Evolutionary conservation across 2,797 vertebrate species (phyloP).

Genomic region (Paedocypris micromegethes): DNA sequence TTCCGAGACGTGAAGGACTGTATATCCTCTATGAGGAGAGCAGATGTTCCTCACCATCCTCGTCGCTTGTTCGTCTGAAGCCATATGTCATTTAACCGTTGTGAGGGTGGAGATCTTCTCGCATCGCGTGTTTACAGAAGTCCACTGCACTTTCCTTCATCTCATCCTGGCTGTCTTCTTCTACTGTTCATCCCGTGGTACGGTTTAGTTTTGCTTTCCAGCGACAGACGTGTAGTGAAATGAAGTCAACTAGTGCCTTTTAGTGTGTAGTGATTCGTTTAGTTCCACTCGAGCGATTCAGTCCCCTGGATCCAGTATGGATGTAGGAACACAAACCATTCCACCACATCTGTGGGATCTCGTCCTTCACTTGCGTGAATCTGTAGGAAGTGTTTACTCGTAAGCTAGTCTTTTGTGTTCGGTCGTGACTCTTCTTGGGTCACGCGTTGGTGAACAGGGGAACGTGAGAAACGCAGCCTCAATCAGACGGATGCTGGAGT

Average conservation of each 20-base stretch:
- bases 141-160: neutral
- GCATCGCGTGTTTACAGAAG: constrained; percentile 12
- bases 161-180: constrained; percentile 4
- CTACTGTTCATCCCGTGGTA: neutral
- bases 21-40: constrained; percentile 90
- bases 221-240: constrained; percentile 37
- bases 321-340: too few species aligned
- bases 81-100: constrained; percentile 75
- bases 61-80: constrained; percentile 64
- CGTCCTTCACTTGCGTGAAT: too few species aligned
- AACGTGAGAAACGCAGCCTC: constrained; percentile 1
- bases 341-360: too few species aligned
- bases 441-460: too few species aligned
- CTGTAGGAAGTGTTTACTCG: too few species aligned
- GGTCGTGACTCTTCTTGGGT: too few species aligned
- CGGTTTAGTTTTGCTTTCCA: constrained; percentile 7
- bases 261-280: constrained; percentile 27
- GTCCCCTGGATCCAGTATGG: too few species aligned
- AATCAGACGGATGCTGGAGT: constrained; percentile 42
- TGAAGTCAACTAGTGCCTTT: constrained; percentile 50
- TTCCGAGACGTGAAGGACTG: constrained; percentile 70
- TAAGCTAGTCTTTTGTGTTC: too few species aligned
- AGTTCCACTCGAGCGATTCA: neutral
- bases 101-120: neutral
- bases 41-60: constrained; percentile 49